phyloP scores from a whole-genome alignment of 1,140 invertebrate genomes.

The Zaprionus ghesquierei region DNA sequence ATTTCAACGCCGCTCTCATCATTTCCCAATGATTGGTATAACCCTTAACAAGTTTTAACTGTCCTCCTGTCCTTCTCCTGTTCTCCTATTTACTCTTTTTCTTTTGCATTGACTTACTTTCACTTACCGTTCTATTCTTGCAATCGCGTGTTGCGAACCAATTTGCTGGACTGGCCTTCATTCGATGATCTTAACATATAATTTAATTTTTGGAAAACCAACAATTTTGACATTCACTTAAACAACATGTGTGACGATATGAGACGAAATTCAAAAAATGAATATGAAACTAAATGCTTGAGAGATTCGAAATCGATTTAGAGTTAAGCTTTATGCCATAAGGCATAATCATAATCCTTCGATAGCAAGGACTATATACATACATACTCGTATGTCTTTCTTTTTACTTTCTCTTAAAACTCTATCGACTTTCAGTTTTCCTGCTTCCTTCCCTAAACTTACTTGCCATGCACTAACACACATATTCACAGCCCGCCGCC shows the following conservation, averaged over 20 bases:
- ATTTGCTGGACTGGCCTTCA: neutral
- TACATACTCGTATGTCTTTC: neutral
- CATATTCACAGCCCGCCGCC: constrained; percentile 12
- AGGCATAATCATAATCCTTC: no score
- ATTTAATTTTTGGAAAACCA: neutral
- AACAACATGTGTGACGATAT: constrained; percentile 6
- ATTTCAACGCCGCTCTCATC: neutral
- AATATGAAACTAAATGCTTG: no score
- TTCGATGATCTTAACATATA: neutral
- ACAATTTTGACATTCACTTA: constrained; percentile 27
- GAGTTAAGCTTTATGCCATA: no score
- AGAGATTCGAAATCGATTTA: no score
- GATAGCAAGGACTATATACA: neutral
- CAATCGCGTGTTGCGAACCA: neutral
- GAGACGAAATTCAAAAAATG: constrained; percentile 1
- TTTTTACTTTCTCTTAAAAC: neutral
- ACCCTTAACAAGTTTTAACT: neutral
- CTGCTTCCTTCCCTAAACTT: neutral
- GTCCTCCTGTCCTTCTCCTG: neutral
- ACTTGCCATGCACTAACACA: neutral
- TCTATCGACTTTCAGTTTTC: neutral
- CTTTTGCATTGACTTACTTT: neutral
- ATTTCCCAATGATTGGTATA: constrained; percentile 13
- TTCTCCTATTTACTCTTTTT: neutral
- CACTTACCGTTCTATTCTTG: neutral